Conservation (phyloP, 2,888 invertebrate species). For the Lasioglossum zephyrum region DNA sequence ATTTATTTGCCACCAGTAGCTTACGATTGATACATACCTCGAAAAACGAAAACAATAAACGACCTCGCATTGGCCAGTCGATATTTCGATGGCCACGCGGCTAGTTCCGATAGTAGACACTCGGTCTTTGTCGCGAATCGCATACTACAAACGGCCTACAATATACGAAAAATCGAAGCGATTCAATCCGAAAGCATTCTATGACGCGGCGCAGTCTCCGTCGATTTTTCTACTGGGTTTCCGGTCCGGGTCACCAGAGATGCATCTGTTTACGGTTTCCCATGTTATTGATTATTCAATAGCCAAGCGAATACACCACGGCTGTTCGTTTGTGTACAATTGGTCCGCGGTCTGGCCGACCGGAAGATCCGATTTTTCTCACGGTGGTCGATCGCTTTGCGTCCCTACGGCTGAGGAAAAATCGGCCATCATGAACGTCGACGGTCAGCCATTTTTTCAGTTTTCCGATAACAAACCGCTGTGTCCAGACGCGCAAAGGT, state of each 20-base stretch:
- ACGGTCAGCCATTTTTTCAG: background rate
- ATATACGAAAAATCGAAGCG: background rate
- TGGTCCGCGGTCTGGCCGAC: slow-evolving; percentile 30
- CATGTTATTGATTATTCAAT: slow-evolving; percentile 50
- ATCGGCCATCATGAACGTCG: slow-evolving; percentile 25
- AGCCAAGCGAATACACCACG: slow-evolving; percentile 26
- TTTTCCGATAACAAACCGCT: background rate
- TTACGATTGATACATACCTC: no score
- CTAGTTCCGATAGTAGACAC: background rate
- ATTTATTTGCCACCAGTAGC: no score
- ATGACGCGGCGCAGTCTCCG: background rate
- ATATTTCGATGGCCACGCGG: slow-evolving; percentile 4
- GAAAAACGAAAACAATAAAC: background rate
- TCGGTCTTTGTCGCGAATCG: slow-evolving; percentile 2
- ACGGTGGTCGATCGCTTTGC: slow-evolving; percentile 31
- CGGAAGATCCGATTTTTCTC: slow-evolving; percentile 66
- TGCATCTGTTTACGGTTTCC: slow-evolving; percentile 56
- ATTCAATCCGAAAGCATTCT: background rate
- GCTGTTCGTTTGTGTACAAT: slow-evolving; percentile 5
- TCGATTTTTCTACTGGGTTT: slow-evolving; percentile 18
- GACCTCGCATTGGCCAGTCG: background rate
- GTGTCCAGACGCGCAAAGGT: no score
- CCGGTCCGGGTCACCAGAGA: slow-evolving; percentile 44
- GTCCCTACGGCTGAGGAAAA: slow-evolving; percentile 32
- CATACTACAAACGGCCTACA: background rate